Conservation (phyloP, 1,140 invertebrate genomes). For the Nymphalis io region DNA sequence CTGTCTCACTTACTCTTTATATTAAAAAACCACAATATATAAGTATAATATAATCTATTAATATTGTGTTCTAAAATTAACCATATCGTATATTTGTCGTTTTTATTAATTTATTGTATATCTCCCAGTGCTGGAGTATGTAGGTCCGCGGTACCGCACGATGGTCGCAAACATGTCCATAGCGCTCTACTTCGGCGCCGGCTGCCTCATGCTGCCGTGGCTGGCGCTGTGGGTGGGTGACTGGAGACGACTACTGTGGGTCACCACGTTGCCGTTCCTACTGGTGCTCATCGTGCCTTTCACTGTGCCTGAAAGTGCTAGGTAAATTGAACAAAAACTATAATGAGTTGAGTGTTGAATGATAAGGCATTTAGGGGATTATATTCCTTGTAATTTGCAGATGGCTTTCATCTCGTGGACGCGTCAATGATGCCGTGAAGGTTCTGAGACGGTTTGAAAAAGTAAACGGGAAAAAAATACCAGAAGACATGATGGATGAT, state of each 20-base stretch:
- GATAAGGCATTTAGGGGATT: too few relatives aligned
- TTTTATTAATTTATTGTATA: background rate
- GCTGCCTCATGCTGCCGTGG: conserved; percentile 79
- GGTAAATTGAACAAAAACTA: conserved; percentile 37
- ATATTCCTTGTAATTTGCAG: conserved; percentile 33
- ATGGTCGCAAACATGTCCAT: conserved; percentile 82
- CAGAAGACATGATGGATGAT: conserved; percentile 58
- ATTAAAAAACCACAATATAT: too few relatives aligned
- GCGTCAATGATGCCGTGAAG: conserved; percentile 52
- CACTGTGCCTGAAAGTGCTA: conserved; percentile 59
- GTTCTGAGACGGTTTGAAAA: conserved; percentile 57
- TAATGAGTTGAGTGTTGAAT: too few relatives aligned
- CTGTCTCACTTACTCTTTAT: too few relatives aligned
- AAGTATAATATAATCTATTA: too few relatives aligned
- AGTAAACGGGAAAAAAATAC: conserved; percentile 57
- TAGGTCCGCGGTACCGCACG: conserved; percentile 69
- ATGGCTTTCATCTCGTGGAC: conserved; percentile 58
- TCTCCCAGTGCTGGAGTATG: conserved; percentile 77
- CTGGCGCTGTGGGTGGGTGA: conserved; percentile 71
- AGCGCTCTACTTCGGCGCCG: conserved; percentile 82
- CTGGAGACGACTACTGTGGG: conserved; percentile 76
- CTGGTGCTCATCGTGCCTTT: conserved; percentile 46
- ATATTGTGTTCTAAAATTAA: too few relatives aligned
- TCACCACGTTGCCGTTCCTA: conserved; percentile 51
- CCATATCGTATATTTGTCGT: too few relatives aligned